phyloP scores from a whole-genome alignment of 2,113 vertebrate genomes.

The Chinchilla lanigera region DNA sequence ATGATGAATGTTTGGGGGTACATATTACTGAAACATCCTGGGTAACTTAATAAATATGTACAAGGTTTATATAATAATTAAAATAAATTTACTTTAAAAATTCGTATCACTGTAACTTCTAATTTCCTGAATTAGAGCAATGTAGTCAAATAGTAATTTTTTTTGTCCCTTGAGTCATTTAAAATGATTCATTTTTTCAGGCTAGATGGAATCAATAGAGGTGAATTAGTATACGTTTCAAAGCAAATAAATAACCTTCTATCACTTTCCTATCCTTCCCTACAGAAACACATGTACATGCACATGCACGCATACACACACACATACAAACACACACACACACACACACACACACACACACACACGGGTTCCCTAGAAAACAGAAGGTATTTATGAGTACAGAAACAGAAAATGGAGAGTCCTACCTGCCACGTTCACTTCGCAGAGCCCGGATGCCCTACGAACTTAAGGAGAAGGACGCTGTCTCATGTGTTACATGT shows the following conservation, averaged over 20 bases:
- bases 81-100: not conserved
- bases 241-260: not conserved
- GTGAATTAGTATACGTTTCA: slow-evolving; percentile 1
- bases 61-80: not conserved
- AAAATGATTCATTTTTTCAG: slow-evolving; percentile 29
- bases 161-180: not conserved
- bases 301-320: not conserved
- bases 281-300: not conserved
- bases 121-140: not conserved
- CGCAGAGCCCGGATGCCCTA: too few relatives aligned
- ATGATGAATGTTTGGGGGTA: not conserved
- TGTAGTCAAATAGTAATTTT: not conserved
- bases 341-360: not conserved
- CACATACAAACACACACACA: not conserved
- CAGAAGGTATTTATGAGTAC: not conserved
- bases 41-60: not conserved
- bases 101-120: not conserved
- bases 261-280: not conserved
- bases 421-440: not conserved
- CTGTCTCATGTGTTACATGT: not conserved
- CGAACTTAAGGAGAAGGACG: too few relatives aligned
- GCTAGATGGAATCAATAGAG: not conserved
- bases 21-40: not conserved
- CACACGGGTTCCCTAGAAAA: not conserved
- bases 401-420: not conserved